A percentile compares a stretch with the other conserved stretches of the same genome.
These are phyloP conservation scores for Aramus guarauna DNA, from an alignment of 2,113 vertebrate species.

Conservation along the genomic window DNA sequence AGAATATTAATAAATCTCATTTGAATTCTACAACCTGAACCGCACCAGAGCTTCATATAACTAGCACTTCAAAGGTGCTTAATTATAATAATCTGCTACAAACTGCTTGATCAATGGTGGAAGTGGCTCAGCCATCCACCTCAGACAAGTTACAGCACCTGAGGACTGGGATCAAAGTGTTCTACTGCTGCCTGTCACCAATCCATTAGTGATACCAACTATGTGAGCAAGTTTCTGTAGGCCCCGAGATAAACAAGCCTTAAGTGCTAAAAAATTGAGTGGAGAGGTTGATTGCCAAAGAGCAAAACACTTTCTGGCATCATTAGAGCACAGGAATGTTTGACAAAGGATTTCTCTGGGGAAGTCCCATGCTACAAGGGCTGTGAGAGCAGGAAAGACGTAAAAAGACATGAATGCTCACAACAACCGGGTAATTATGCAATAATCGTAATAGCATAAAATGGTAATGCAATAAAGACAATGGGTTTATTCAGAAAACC, in stretches of 20 bases:
- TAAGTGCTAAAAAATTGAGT: not conserved
- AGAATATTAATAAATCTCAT: not conserved
- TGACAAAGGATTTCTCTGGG: not conserved
- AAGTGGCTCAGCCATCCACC: not conserved
- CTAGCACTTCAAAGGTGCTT: conserved; percentile 4
- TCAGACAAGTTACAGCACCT: not conserved
- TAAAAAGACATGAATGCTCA: not conserved
- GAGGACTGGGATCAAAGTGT: not conserved
- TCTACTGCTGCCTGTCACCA: not conserved
- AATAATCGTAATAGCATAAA: not conserved
- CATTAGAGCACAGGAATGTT: not conserved
- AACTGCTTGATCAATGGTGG: conserved; percentile 5
- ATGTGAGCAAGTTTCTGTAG: not conserved
- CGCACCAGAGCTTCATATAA: not conserved
- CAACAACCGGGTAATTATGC: conserved; percentile 10
- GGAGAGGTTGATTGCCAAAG: not conserved
- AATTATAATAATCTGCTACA: conserved; percentile 26
- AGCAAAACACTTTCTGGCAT: conserved; percentile 23
- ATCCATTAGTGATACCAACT: not conserved
- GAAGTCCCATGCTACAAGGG: not conserved
- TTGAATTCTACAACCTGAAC: not conserved
- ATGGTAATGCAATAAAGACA: conserved; percentile 5
- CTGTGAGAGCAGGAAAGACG: not conserved
- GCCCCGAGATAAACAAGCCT: not conserved
- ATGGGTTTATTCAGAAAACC: not conserved